Evolutionary conservation across 2,113 vertebrate genomes (phyloP), one percentile per base, ranked within the genome.

Genomic region (Xenus cinereus): DNA sequence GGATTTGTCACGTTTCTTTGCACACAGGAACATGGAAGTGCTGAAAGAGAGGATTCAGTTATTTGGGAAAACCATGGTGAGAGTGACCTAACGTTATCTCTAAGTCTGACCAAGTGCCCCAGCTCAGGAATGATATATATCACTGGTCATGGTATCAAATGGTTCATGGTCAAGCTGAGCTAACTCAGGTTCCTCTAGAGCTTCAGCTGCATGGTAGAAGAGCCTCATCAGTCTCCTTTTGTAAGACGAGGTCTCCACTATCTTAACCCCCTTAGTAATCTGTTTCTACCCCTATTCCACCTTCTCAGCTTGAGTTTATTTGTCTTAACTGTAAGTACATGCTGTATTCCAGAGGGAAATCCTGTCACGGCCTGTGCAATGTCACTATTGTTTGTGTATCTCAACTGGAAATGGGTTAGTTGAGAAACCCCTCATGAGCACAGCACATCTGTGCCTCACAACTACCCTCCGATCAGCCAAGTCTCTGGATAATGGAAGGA

Each of bases 391-490:
- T 45, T 72, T 50, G 26, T 35, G 26, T 10, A 32, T n/a, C 66
- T 76, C 50, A 26, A 0, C 19, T 57, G n/a, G 27, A 57, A 82
- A 82, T 6, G 14, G 19, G 68, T 75, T 39, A 43, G n/a, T 14
- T 68, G 43, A 56, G 46, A 56, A 68, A 76, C 7, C 27, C 24
- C 30, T 48, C 7, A 30, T 15, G 53, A 87, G 18, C 12, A 60
- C 4, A 14, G 16, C 84, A 16, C 45, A 66, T 7, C 64, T 26
- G 12, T 28, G 37, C 32, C 62, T 91, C 73, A 28, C 33, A 95
- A 35, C 35, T 24, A 22, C 43, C 23, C 39, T 79, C 46, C 0
- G 0, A 21, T 37, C 57, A 20, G 63, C 10, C 1, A 12, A 50
- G 3, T 50, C 54, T 12, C 57, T 62, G 46, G 23, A 17, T n/a